Base-by-base conservation (phyloP, 2,888 invertebrate species). In the Nemotelus pantherinus region DNA sequence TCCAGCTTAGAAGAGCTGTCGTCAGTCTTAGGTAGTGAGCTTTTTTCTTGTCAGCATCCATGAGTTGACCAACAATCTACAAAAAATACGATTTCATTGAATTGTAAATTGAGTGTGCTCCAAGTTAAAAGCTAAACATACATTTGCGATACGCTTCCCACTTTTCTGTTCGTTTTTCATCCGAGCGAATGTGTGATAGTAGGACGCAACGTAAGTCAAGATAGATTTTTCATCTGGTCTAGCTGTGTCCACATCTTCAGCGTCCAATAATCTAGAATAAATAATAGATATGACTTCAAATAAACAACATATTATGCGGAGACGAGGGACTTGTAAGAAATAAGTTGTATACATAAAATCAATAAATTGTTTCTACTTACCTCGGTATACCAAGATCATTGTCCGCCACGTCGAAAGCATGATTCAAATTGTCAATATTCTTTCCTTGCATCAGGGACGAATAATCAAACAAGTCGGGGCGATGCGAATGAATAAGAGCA, bases 91-190 rank as follows among this genome's bases (percentile, higher is more conserved):
- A 60, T 86, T n/a, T 63, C 39, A 43, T 63, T 39, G 4, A 43
- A 63, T 25, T 25, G 1, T 63, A 41, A 53, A 53, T 53, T 53
- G 1, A 53, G 10, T 10, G 6, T 53, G 10, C 53, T 53, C 53
- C 53, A 7, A 53, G 53, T 10, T 7, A 53, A 53, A 10, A 53
- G 6, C 10, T 53, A 10, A 64, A 39, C 90, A 90, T 87, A 97
- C 97, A 88, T 99, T 99, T 58, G 98, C 98, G 84, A 99, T 98
- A 85, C 99, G 91, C 83, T 96, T 92, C 50, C 98, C 98, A 82
- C 98, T 98, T 86, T 98, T 99, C 89, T 96, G 95, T 85, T 99
- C 99, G 85, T 96, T 97, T 90, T 98, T 99, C 97, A 99, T 98
- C 82, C 98, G 91, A 64, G 99, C 98, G 89, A 99, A 99, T 77